Evolutionary conservation across 1,140 invertebrate genomes (phyloP).

Genomic region (Drosophila trapezifrons): DNA sequence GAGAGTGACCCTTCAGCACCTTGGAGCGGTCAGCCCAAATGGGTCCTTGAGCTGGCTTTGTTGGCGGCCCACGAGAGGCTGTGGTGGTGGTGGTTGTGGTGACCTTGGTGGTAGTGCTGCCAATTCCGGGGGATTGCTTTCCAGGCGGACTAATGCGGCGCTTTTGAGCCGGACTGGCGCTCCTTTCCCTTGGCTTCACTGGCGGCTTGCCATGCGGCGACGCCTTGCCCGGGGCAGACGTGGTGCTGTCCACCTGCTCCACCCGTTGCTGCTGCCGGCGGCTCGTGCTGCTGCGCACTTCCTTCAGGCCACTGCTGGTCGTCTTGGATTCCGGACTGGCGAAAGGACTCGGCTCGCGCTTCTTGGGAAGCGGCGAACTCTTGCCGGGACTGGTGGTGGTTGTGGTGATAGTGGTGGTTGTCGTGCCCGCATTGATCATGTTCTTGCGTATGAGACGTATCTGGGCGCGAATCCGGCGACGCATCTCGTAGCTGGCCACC

Average conservation of each 20-base stretch:
- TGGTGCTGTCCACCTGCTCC: conserved; percentile 55
- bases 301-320: conserved; percentile 35
- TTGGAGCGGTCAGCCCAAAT: conserved; percentile 86
- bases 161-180: conserved; percentile 61
- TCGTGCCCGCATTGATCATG: conserved; percentile 60
- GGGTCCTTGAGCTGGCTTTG: conserved; percentile 84
- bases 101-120: conserved; percentile 19
- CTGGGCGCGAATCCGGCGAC: conserved; percentile 89
- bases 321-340: conserved; percentile 42
- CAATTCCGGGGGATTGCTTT: conserved; percentile 17
- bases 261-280: conserved; percentile 11
- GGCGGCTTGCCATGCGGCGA: conserved; percentile 62
- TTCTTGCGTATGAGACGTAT: conserved; percentile 88
- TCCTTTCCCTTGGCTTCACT: conserved; percentile 71
- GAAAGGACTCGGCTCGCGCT: conserved; percentile 40
- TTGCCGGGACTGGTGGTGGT: conserved; percentile 33
- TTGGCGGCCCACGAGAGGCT: conserved; percentile 25
- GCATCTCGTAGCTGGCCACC: conserved; percentile 89
- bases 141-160: conserved; percentile 37
- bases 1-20: conserved; percentile 71
- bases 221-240: conserved; percentile 1
- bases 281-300: conserved; percentile 32
- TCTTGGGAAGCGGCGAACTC: conserved; percentile 36
- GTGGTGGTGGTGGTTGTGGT: conserved; percentile 22
- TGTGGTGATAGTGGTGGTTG: conserved; percentile 23